Evolutionary conservation across 2,113 vertebrate genomes (phyloP).

Genomic region (Balaeniceps rex): DNA sequence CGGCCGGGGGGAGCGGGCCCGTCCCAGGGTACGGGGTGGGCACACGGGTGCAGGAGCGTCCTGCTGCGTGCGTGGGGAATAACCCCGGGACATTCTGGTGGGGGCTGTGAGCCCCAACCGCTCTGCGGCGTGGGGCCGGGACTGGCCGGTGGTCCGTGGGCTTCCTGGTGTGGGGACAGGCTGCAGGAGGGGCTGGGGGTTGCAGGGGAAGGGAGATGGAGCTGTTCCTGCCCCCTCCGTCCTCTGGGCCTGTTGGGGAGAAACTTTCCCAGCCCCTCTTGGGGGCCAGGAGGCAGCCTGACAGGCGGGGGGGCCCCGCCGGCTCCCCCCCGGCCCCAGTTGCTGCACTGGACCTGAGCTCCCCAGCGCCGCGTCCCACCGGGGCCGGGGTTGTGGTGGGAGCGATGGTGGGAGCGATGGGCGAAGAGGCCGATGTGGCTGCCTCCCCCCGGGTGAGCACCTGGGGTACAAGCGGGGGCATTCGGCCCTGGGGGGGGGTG

Average conservation of each 20-base stretch:
- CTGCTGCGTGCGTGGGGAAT: rapidly evolving
- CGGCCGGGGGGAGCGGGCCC: rapidly evolving
- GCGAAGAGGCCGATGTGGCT: not conserved
- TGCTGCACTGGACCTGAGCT: not conserved
- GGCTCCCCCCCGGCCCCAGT: rapidly evolving
- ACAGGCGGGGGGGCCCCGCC: rapidly evolving
- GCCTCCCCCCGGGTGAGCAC: not conserved
- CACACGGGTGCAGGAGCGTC: rapidly evolving
- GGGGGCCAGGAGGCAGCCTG: not conserved
- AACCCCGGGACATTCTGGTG: not conserved
- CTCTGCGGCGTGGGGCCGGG: rapidly evolving
- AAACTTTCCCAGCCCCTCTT: not conserved
- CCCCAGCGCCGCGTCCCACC: rapidly evolving
- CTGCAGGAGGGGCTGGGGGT: not conserved
- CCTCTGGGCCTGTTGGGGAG: not conserved
- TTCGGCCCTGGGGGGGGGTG: not conserved
- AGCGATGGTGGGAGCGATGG: not conserved
- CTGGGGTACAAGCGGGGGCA: rapidly evolving
- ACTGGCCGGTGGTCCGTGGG: not conserved
- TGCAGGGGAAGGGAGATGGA: not conserved
- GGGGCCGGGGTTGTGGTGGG: not conserved
- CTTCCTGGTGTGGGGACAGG: too few species aligned
- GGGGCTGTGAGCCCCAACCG: not conserved
- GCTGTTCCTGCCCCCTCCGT: not conserved
- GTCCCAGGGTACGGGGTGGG: not conserved